Percentiles rank a stretch among this genome's conserved stretches.
Evolutionary conservation across 2,888 invertebrate genomes (phyloP).

Genomic region (Cheilosia vernalis): DNA sequence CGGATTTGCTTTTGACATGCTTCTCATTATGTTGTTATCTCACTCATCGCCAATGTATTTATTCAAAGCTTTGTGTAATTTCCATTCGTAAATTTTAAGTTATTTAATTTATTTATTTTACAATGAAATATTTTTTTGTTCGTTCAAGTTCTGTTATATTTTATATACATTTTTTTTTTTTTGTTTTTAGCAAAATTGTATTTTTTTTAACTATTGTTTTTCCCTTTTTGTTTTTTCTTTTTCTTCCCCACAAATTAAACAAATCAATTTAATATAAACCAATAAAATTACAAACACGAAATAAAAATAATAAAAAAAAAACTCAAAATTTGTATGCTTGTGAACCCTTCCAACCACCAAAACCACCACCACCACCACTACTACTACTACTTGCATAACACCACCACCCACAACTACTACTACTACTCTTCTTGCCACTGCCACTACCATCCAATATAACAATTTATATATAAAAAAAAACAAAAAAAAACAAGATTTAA

Average conservation of each 20-base stretch:
- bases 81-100: slow-evolving; percentile 51
- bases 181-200: slow-evolving; percentile 79
- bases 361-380: slow-evolving; percentile 52
- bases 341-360: slow-evolving; percentile 58
- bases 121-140: slow-evolving; percentile 62
- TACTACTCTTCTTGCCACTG: slow-evolving; percentile 64
- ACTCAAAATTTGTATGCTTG: slow-evolving; percentile 57
- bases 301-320: slow-evolving; percentile 57
- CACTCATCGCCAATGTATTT: slow-evolving; percentile 26
- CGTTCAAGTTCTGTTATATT: slow-evolving; percentile 37
- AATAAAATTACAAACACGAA: slow-evolving; percentile 61
- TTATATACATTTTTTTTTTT: slow-evolving; percentile 67
- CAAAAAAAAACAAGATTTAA: slow-evolving; percentile 85
- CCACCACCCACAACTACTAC: slow-evolving; percentile 60
- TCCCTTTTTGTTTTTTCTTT: slow-evolving; percentile 78
- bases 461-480: slow-evolving; percentile 20
- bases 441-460: slow-evolving; percentile 61
- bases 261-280: slow-evolving; percentile 50
- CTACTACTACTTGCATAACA: slow-evolving; percentile 60
- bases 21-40: slow-evolving; percentile 47
- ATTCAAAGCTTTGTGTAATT: slow-evolving; percentile 52
- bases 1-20: slow-evolving; percentile 54
- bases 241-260: slow-evolving; percentile 76
- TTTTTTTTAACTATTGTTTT: slow-evolving; percentile 80
- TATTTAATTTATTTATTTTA: slow-evolving; percentile 62